Evolutionary conservation across 2,113 vertebrate genomes (phyloP).

Genomic region (Gnathonemus longibarbis): DNA sequence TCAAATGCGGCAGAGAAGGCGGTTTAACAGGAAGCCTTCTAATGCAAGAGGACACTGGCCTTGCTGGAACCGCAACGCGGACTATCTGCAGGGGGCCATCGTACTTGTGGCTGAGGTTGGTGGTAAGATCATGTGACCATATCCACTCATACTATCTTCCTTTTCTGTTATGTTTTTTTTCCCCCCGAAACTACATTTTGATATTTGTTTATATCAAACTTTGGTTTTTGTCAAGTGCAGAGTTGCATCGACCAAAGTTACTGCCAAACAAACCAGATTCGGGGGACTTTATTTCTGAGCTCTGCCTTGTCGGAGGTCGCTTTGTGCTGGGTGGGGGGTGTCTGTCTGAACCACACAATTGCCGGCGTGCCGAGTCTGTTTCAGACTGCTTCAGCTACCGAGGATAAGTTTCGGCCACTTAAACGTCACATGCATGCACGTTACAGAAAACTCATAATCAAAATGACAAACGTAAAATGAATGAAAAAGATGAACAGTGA

Average conservation of each 20-base stretch:
- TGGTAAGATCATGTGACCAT: background rate
- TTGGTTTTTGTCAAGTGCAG: background rate
- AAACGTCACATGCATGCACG: conserved; percentile 31
- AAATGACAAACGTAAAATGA: conserved; percentile 16
- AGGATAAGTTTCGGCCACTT: conserved; percentile 10
- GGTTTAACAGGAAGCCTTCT: background rate
- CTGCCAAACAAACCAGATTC: background rate
- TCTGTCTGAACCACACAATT: background rate
- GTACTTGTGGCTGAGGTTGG: background rate
- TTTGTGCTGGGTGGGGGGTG: background rate
- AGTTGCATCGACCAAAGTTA: background rate
- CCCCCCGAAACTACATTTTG: background rate
- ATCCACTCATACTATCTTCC: background rate
- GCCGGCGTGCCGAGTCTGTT: background rate
- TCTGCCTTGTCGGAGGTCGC: background rate
- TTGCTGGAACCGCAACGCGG: too few species aligned
- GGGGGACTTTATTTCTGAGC: background rate
- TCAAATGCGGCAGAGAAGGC: background rate
- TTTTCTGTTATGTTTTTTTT: background rate
- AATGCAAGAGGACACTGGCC: background rate
- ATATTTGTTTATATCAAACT: background rate
- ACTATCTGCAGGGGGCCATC: background rate
- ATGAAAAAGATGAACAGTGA: background rate
- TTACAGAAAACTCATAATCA: conserved; percentile 17
- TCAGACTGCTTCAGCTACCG: background rate